Evolutionary conservation across 2,888 invertebrate species (phyloP).

Genomic region (Lasioglossum lativentre): DNA sequence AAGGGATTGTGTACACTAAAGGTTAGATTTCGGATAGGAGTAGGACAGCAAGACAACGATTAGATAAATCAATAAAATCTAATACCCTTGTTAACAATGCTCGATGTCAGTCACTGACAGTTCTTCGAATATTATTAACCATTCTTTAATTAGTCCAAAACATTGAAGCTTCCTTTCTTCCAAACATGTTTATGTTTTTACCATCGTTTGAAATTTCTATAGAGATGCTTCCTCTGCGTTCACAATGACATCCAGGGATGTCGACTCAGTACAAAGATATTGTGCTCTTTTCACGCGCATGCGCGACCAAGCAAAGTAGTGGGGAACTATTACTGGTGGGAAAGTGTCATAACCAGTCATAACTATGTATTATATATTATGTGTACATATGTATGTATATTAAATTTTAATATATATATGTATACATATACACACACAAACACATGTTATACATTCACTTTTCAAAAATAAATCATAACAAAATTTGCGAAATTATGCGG

Average conservation of each 20-base stretch:
- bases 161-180: neutral
- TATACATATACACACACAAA: no score
- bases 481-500: no score
- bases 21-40: neutral
- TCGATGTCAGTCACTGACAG: neutral
- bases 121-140: neutral
- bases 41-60: neutral
- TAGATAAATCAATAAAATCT: conserved; percentile 3
- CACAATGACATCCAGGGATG: neutral
- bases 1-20: neutral
- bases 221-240: conserved; percentile 24
- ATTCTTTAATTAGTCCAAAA: neutral
- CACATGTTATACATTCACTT: no score
- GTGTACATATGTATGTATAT: no score
- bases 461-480: no score
- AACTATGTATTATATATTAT: no score
- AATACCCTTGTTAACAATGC: neutral
- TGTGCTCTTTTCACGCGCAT: no score
- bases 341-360: no score
- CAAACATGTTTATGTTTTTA: conserved; percentile 46
- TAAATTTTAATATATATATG: no score
- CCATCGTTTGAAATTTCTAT: conserved; percentile 36
- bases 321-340: no score
- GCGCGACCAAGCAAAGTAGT: no score
- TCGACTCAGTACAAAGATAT: no score